These are phyloP conservation scores for Heliconius ismenius DNA, from an alignment of 2,888 invertebrate genomes.

Conservation along the genomic window DNA sequence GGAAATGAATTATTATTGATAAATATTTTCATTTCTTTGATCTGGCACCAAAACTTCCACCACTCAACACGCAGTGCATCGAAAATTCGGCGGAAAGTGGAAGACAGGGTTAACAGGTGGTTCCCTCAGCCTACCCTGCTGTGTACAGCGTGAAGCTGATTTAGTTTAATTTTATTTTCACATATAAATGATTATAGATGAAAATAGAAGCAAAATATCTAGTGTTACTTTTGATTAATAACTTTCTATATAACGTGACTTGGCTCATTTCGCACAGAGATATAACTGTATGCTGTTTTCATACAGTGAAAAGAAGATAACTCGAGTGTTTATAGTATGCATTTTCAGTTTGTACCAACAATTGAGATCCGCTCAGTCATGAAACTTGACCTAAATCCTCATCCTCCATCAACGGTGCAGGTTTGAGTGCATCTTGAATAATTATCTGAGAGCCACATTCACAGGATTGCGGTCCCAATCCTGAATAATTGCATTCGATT, in stretches of 20 bases:
- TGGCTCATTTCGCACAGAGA: not conserved
- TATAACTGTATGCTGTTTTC: constrained; percentile 16
- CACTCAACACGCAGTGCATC: too few species aligned
- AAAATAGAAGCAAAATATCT: not conserved
- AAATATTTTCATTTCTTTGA: too few species aligned
- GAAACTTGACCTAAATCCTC: constrained; percentile 21
- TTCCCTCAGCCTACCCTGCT: too few species aligned
- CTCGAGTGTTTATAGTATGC: constrained; percentile 20
- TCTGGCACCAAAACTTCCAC: too few species aligned
- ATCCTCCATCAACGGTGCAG: not conserved
- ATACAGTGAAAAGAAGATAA: constrained; percentile 25
- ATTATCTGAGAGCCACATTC: constrained; percentile 42
- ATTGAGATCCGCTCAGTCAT: not conserved
- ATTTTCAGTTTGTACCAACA: constrained; percentile 23
- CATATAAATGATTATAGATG: not conserved
- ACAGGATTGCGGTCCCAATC: constrained; percentile 41
- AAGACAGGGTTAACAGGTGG: too few species aligned
- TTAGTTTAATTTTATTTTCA: too few species aligned
- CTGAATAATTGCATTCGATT: not conserved
- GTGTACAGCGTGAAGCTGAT: too few species aligned
- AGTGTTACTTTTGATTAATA: not conserved
- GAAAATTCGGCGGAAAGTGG: too few species aligned
- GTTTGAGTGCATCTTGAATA: constrained; percentile 38
- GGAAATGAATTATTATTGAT: too few species aligned
- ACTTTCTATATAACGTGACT: not conserved